Base-by-base conservation (phyloP, 1,140 invertebrate genomes). In the Euschistus heros region DNA sequence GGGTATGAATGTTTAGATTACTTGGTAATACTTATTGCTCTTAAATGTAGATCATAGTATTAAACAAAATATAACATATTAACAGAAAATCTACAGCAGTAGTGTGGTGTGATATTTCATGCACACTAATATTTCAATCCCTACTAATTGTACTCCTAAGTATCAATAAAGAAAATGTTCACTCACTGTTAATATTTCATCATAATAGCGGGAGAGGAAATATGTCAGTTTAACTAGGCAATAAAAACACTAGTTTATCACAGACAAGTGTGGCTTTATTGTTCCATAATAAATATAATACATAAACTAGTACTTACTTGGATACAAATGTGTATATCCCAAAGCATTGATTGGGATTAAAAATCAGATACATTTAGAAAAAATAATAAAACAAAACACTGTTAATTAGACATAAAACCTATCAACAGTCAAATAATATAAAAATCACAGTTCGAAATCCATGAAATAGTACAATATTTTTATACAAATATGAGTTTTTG, bases 181-280 rank as follows among this genome's bases (percentile, higher is more conserved):
- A 44, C 42, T 44, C 7, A 44, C 42, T 44, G 42, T 10, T 10
- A 17, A 44, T 10, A 44, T 17, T 44, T 44, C 17, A 10, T 44
- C 42, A 10, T 44, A 17, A 10, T 17, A 10, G 42, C 42, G 17
- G 42, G 7, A 10, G 7, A 44, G 7, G 42, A 17, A 44, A 44
- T 7, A 10, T 44, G 42, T 44, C 42, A 44, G 42, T 10, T 44
- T 17, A 44, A 44, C 7, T 44, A 44, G 17, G 17, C 7, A 17
- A 44, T 10, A 44, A 44, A 44, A 10, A 20, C 15, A n/a, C 3
- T 5, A 47, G 18, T 6, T 57, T 61, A 61, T 61, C 59, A 61
- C 59, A 61, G 59, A 61, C 59, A 57, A 20, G 59, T 61, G 59
- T 61, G 59, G 59, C 18, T 61, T 61, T 61, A 61, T 61, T 61